Evolutionary conservation across 2,888 invertebrate genomes (phyloP).

Genomic region (Zhuqinia jingwanae): DNA sequence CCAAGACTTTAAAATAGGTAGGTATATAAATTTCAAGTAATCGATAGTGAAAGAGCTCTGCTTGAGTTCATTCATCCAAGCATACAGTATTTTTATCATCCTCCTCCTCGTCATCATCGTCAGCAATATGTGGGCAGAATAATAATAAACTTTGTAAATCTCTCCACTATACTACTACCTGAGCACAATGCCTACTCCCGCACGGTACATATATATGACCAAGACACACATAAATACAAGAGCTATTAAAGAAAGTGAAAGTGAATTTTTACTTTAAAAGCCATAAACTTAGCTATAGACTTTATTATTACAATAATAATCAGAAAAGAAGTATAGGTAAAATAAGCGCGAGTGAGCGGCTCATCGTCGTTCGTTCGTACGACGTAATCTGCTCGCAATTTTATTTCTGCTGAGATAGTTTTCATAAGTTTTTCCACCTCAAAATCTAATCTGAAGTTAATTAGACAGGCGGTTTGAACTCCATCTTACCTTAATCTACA

Average conservation of each 20-base stretch:
- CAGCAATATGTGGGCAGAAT: too few species aligned
- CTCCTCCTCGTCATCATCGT: too few species aligned
- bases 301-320: too few species aligned
- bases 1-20: too few species aligned
- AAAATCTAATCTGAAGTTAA: slow-evolving; percentile 34
- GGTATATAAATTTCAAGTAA: too few species aligned
- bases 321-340: too few species aligned
- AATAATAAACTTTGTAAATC: too few species aligned
- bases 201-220: too few species aligned
- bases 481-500: neutral
- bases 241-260: slow-evolving; percentile 13
- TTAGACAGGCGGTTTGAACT: neutral
- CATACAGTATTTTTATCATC: neutral
- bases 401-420: slow-evolving; percentile 29
- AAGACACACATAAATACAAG: too few species aligned
- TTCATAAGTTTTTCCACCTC: slow-evolving; percentile 1
- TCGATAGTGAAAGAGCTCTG: neutral
- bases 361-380: too few species aligned
- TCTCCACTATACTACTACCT: neutral
- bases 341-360: neutral
- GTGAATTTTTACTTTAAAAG: slow-evolving; percentile 20
- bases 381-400: slow-evolving; percentile 28
- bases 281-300: slow-evolving; percentile 11
- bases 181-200: neutral
- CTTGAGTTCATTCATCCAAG: neutral